Percentiles rank a stretch among this genome's conserved stretches.
Evolutionary conservation across 2,888 invertebrate genomes (phyloP).

Genomic region (Slavum lentiscoides): DNA sequence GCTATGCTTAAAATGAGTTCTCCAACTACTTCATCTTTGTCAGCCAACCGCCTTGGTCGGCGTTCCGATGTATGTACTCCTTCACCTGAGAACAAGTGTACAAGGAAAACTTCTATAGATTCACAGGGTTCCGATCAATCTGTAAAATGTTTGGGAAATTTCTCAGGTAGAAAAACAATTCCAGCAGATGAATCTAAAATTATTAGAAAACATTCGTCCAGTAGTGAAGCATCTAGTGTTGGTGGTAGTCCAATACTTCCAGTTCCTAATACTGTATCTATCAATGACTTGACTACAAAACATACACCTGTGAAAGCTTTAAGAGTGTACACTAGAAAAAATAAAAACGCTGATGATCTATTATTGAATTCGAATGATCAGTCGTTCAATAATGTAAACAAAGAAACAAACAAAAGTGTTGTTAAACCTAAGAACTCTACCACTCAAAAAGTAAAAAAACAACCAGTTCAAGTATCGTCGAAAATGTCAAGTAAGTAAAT

Average conservation of each 20-base stretch:
- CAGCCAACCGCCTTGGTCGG: slow-evolving; percentile 30
- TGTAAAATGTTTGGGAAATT: slow-evolving; percentile 18
- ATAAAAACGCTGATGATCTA: slow-evolving; percentile 33
- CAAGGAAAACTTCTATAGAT: slow-evolving; percentile 53
- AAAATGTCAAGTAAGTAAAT: slow-evolving; percentile 34
- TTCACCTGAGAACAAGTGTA: slow-evolving; percentile 54
- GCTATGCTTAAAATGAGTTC: slow-evolving; percentile 63
- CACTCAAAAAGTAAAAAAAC: slow-evolving; percentile 39
- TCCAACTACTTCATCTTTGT: slow-evolving; percentile 28
- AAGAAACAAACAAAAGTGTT: slow-evolving; percentile 31
- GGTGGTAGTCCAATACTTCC: slow-evolving; percentile 55
- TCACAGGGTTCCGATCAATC: slow-evolving; percentile 55
- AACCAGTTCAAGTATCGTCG: slow-evolving; percentile 14
- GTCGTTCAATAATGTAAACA: slow-evolving; percentile 3
- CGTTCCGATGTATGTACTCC: slow-evolving; percentile 47
- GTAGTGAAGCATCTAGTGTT: slow-evolving; percentile 60
- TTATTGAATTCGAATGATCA: slow-evolving; percentile 2
- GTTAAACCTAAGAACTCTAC: slow-evolving; percentile 15
- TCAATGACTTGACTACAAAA: slow-evolving; percentile 9
- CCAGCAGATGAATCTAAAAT: slow-evolving; percentile 78
- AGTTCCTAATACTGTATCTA: slow-evolving; percentile 26
- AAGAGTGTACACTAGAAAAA: slow-evolving; percentile 49
- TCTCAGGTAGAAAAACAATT: slow-evolving; percentile 56
- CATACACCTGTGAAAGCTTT: slow-evolving; percentile 38
- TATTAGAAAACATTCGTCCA: slow-evolving; percentile 80